Conservation (phyloP, 1,140 invertebrate genomes). For the Psilanteris sp. region DNA sequence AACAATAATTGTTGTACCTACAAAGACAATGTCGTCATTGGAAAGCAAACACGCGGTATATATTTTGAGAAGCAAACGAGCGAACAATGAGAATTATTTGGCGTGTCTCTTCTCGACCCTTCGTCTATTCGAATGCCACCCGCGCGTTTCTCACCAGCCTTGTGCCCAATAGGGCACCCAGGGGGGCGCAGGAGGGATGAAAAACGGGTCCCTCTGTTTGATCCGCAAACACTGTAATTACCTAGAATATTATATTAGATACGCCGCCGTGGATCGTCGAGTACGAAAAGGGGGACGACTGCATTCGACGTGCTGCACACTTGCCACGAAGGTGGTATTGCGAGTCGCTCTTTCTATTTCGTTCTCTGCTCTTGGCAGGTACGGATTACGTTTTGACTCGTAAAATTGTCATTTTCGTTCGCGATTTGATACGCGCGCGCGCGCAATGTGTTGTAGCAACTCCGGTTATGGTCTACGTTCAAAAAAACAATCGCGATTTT, state of each 20-base stretch:
- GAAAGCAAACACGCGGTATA: constrained; percentile 56
- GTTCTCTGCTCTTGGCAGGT: constrained; percentile 67
- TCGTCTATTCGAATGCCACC: constrained; percentile 64
- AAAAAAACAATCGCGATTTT: too few relatives aligned
- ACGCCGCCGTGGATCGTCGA: constrained; percentile 69
- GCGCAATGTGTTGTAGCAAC: too few relatives aligned
- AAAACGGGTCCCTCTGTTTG: constrained; percentile 78
- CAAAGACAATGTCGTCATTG: constrained; percentile 48
- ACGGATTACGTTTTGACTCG: constrained; percentile 58
- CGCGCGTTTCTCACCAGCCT: constrained; percentile 69
- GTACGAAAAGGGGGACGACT: constrained; percentile 54
- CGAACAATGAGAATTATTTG: constrained; percentile 65
- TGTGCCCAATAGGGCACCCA: constrained; percentile 45
- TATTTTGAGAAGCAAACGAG: constrained; percentile 59
- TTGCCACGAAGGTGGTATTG: constrained; percentile 47
- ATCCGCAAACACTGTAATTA: constrained; percentile 80
- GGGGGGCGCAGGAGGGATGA: constrained; percentile 60
- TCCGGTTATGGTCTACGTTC: too few relatives aligned
- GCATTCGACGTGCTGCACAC: constrained; percentile 46
- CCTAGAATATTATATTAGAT: constrained; percentile 80
- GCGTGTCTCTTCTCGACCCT: constrained; percentile 54
- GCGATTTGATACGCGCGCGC: constrained; percentile 1
- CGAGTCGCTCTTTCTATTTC: constrained; percentile 46
- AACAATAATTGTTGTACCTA: constrained; percentile 53
- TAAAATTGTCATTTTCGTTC: constrained; percentile 30